A percentile compares a stretch with the other conserved stretches of the same genome.
Conservation (phyloP, 2,113 vertebrate species). For the Notothenia rossii region DNA sequence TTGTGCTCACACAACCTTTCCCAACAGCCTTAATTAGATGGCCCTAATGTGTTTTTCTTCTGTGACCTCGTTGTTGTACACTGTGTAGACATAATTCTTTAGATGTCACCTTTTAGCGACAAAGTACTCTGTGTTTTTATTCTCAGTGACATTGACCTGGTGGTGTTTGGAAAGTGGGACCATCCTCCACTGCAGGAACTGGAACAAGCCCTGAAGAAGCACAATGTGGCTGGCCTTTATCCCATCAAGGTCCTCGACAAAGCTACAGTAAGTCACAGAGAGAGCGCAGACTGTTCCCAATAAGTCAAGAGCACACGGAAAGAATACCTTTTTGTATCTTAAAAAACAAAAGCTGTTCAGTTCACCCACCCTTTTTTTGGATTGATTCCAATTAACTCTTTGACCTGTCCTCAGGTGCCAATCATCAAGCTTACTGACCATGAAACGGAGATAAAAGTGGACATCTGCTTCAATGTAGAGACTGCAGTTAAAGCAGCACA, state of each 20-base stretch:
- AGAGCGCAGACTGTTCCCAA: neutral
- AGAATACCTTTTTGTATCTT: no score
- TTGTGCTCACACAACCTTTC: neutral
- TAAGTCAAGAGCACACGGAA: no score
- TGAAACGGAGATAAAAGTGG: constrained; percentile 96
- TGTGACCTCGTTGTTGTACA: neutral
- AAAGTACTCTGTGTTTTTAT: constrained; percentile 37
- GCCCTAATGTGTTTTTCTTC: neutral
- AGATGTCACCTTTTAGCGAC: neutral
- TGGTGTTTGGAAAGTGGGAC: constrained; percentile 98
- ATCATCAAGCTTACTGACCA: constrained; percentile 99
- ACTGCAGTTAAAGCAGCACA: constrained; percentile 96
- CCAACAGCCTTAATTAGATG: neutral
- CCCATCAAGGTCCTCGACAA: constrained; percentile 99
- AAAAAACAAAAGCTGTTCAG: neutral
- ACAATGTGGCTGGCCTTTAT: constrained; percentile 90
- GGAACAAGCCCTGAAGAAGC: constrained; percentile 94
- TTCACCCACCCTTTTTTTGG: neutral
- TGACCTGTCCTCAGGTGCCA: constrained; percentile 87
- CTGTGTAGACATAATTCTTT: no score
- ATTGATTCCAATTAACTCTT: neutral
- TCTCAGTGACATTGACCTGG: constrained; percentile 95
- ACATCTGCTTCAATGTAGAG: constrained; percentile 99
- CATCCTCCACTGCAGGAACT: constrained; percentile 92
- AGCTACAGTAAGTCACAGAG: constrained; percentile 89